Conservation (phyloP, 2,888 invertebrate genomes). For the Drosophila greeni region DNA sequence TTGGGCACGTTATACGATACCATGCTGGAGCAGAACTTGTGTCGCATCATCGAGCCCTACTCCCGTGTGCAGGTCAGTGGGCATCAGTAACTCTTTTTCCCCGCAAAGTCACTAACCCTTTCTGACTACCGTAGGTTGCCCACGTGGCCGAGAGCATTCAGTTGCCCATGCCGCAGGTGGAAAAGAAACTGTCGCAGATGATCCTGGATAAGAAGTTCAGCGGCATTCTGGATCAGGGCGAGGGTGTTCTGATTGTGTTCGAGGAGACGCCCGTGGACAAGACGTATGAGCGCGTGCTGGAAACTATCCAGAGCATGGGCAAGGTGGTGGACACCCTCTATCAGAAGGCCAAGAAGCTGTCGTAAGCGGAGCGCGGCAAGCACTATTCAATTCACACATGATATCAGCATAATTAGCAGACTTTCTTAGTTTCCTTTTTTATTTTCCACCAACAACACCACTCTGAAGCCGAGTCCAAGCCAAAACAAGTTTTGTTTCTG, state of each 20-base stretch:
- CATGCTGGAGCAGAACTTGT: constrained; percentile 99
- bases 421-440: constrained; percentile 33
- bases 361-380: constrained; percentile 81
- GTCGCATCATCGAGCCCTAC: constrained; percentile 99
- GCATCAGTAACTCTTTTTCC: accelerated
- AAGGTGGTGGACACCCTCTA: constrained; percentile 99
- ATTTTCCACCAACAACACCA: constrained; percentile 27
- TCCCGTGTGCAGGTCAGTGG: constrained; percentile 90
- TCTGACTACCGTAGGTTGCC: constrained; percentile 80
- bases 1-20: constrained; percentile 97
- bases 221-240: constrained; percentile 98
- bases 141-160: constrained; percentile 95
- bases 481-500: constrained; percentile 37
- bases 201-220: constrained; percentile 98
- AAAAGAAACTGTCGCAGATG: constrained; percentile 99
- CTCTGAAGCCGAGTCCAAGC: constrained; percentile 21
- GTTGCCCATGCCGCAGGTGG: constrained; percentile 93
- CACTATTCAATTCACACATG: constrained; percentile 35
- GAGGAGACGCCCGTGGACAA: constrained; percentile 96
- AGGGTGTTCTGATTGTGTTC: constrained; percentile 98
- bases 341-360: constrained; percentile 99
- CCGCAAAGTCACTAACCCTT: background rate
- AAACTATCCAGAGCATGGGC: constrained; percentile 99
- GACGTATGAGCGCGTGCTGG: constrained; percentile 97
- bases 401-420: constrained; percentile 44